These are phyloP conservation scores for Mactromeris polynyma DNA, from an alignment of 2,888 invertebrate species.

Conservation along the genomic window DNA sequence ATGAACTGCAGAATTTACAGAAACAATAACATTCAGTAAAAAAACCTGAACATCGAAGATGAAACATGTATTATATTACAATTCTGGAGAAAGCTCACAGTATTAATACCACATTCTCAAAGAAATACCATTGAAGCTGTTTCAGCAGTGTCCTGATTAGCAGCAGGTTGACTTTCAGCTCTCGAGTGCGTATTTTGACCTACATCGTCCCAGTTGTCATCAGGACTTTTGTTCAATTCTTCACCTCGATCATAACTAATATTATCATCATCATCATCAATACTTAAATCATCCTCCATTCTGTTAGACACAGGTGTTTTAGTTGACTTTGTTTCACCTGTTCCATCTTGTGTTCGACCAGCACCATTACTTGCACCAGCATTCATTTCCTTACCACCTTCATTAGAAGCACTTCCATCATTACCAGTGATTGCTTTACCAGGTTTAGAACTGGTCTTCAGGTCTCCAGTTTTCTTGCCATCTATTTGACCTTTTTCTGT, in stretches of 20 bases:
- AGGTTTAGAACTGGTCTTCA: background rate
- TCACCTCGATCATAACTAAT: background rate
- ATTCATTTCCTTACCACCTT: background rate
- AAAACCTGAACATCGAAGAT: background rate
- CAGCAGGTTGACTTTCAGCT: background rate
- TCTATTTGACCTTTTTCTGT: background rate
- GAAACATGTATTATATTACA: background rate
- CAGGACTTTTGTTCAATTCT: background rate
- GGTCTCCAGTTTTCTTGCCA: background rate
- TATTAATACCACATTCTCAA: background rate
- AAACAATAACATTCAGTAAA: too few relatives aligned
- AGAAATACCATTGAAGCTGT: conserved; percentile 4
- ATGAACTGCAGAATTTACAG: too few relatives aligned
- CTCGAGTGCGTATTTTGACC: background rate
- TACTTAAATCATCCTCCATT: conserved; percentile 14
- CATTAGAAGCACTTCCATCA: background rate
- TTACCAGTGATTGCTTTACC: background rate
- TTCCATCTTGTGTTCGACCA: background rate
- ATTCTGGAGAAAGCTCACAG: background rate
- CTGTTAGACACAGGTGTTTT: background rate
- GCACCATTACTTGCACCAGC: background rate
- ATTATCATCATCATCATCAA: conserved; percentile 1
- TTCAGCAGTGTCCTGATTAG: background rate
- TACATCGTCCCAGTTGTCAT: background rate
- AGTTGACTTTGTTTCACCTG: background rate